These are phyloP conservation scores for Crepidodera aurea DNA, from an alignment of 2,888 invertebrate species.

Conservation along the genomic window DNA sequence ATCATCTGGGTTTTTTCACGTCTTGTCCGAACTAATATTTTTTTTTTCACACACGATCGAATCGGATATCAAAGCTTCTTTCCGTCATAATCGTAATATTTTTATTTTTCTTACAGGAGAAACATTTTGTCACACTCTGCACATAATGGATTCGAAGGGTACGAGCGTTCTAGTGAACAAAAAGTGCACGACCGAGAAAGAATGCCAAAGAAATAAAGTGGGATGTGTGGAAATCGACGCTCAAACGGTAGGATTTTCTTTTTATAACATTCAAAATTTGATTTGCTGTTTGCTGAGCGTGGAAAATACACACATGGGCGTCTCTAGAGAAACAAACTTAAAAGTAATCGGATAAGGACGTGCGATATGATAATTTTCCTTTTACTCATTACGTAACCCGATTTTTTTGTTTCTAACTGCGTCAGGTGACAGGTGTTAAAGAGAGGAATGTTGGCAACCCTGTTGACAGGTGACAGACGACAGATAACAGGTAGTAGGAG, in stretches of 20 bases:
- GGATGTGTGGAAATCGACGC: slow-evolving; percentile 70
- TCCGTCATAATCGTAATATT: slow-evolving; percentile 13
- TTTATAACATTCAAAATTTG: slow-evolving; percentile 20
- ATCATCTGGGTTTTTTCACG: too few relatives aligned
- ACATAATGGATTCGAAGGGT: slow-evolving; percentile 71
- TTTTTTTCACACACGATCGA: too few relatives aligned
- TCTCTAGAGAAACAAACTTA: too few relatives aligned
- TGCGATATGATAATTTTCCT: too few relatives aligned
- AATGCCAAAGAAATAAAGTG: slow-evolving; percentile 68
- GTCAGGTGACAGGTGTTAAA: too few relatives aligned
- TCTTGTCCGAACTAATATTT: too few relatives aligned
- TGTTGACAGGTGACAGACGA: too few relatives aligned
- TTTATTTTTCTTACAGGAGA: slow-evolving; percentile 58
- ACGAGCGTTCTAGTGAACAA: slow-evolving; percentile 71
- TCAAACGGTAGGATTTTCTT: slow-evolving; percentile 63
- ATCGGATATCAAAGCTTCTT: slow-evolving; percentile 19
- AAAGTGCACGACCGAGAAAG: slow-evolving; percentile 68
- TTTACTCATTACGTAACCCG: too few relatives aligned
- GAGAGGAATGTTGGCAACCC: too few relatives aligned
- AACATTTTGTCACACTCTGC: slow-evolving; percentile 70
- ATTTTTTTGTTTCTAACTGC: too few relatives aligned
- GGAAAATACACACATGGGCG: slow-evolving; percentile 14
- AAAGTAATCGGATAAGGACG: too few relatives aligned
- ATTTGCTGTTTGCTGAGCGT: slow-evolving; percentile 27
- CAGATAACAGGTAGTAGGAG: too few relatives aligned